Evolutionary conservation across 2,888 invertebrate species (phyloP).

Genomic region (Hoplodrina ambigua): DNA sequence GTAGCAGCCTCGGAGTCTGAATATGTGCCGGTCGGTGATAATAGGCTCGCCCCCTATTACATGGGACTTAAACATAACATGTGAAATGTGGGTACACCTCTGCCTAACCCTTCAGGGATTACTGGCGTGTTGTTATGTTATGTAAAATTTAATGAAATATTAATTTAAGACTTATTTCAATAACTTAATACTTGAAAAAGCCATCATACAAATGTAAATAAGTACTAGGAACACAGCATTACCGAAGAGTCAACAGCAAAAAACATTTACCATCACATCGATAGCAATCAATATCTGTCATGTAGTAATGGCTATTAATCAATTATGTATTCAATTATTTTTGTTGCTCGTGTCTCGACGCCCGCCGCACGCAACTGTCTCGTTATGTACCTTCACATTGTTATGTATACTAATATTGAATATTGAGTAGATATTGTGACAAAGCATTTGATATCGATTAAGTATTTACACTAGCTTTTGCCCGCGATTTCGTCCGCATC

Average conservation of each 20-base stretch:
- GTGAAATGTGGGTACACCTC: too few species aligned
- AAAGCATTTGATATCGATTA: conserved; percentile 14
- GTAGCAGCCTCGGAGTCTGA: too few species aligned
- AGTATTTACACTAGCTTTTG: neutral
- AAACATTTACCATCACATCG: conserved; percentile 42
- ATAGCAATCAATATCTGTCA: conserved; percentile 64
- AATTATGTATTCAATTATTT: conserved; percentile 64
- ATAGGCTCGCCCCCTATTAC: too few species aligned
- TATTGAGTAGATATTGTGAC: conserved; percentile 23
- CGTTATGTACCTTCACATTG: conserved; percentile 38
- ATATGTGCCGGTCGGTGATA: too few species aligned
- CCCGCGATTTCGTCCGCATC: too few species aligned
- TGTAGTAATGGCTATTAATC: conserved; percentile 59
- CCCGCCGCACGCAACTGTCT: conserved; percentile 54
- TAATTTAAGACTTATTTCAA: neutral
- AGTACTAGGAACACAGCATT: conserved; percentile 35
- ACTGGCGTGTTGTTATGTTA: too few species aligned
- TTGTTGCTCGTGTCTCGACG: conserved; percentile 44
- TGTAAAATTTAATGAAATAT: too few species aligned
- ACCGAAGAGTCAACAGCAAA: conserved; percentile 44
- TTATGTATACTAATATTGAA: conserved; percentile 23
- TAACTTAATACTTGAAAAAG: conserved; percentile 19
- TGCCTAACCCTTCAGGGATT: too few species aligned
- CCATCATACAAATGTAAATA: conserved; percentile 10
- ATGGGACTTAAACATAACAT: too few species aligned